Base-by-base conservation (phyloP, 1,140 invertebrate species). In the Saccostrea echinata region DNA sequence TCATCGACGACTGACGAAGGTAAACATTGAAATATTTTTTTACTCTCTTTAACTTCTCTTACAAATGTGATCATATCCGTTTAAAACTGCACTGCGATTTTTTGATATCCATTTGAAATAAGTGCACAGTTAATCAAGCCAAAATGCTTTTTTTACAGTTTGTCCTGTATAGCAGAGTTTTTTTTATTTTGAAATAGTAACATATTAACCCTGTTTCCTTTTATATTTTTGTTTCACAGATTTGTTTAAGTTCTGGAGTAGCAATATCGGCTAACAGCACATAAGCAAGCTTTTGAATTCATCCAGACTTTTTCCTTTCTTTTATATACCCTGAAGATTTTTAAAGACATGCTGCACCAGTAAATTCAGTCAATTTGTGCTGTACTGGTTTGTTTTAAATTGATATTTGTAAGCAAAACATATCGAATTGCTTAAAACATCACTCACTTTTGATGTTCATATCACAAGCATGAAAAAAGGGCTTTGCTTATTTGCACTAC, bases 161-260 rank as follows among this genome's bases (percentile, higher is more conserved):
- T 43, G n/a, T n/a, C n/a, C n/a, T n/a, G n/a, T n/a, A n/a, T n/a
- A n/a, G n/a, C n/a, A n/a, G n/a, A n/a, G n/a, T n/a, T n/a, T n/a
- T n/a, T n/a, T n/a, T n/a, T n/a, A n/a, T n/a, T n/a, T n/a, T n/a
- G n/a, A n/a, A n/a, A n/a, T n/a, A n/a, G n/a, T n/a, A 43, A 43
- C 21, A 4, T 1, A 33, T 33, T 76, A 8, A 76, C 9, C 1
- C 13, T 12, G 12, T 27, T 71, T 27, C 24, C 3, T 76, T 76
- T 30, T 4, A 18, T 9, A 64, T 64, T 64, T 64, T 64, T 76
- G 27, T 33, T 76, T 76, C 11, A 76, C 68, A 76, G 68, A 27
- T 27, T 27, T 76, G 24, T 76, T 76, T 76, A 76, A 33, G 30
- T 76, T 76, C 30, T 76, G 68, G 68, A 33, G 12, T 76, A 76